Conservation (phyloP, 2,113 vertebrate genomes). For the Chamaetylas fuelleborni region DNA sequence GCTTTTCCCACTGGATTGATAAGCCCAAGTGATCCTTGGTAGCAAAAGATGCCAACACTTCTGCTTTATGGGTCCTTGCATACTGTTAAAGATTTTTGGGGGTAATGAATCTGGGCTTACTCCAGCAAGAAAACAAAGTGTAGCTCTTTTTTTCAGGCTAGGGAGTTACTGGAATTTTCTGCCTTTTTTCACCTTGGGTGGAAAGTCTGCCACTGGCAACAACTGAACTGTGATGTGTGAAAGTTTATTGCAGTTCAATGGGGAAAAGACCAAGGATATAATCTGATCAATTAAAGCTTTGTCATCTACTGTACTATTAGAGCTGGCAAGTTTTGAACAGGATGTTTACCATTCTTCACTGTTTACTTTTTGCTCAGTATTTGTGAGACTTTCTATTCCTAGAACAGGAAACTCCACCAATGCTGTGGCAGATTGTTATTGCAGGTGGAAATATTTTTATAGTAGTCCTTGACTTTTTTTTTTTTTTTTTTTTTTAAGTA, state of each 20-base stretch:
- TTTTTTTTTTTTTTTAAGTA: not conserved
- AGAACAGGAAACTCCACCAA: slow-evolving; percentile 62
- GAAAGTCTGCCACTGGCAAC: not conserved
- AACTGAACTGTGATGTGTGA: not conserved
- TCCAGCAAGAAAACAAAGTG: not conserved
- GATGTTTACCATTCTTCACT: slow-evolving; percentile 20
- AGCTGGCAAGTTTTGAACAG: not conserved
- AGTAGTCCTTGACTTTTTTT: not conserved
- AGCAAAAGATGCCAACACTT: not conserved
- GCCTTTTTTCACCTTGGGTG: not conserved
- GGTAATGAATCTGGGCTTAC: not conserved
- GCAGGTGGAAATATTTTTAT: slow-evolving; percentile 53
- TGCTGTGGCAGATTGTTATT: slow-evolving; percentile 38
- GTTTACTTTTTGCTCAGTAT: slow-evolving; percentile 26
- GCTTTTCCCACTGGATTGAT: not conserved
- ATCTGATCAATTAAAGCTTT: not conserved
- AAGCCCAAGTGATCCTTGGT: not conserved
- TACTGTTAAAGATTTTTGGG: not conserved
- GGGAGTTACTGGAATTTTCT: not conserved
- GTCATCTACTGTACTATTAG: not conserved
- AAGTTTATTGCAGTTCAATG: not conserved
- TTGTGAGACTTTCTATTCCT: slow-evolving; percentile 21
- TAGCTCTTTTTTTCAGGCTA: not conserved
- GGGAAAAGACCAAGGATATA: not conserved
- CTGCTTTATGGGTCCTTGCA: not conserved